Base-by-base conservation (phyloP, 2,113 vertebrate genomes). In the Podarcis raffonei region DNA sequence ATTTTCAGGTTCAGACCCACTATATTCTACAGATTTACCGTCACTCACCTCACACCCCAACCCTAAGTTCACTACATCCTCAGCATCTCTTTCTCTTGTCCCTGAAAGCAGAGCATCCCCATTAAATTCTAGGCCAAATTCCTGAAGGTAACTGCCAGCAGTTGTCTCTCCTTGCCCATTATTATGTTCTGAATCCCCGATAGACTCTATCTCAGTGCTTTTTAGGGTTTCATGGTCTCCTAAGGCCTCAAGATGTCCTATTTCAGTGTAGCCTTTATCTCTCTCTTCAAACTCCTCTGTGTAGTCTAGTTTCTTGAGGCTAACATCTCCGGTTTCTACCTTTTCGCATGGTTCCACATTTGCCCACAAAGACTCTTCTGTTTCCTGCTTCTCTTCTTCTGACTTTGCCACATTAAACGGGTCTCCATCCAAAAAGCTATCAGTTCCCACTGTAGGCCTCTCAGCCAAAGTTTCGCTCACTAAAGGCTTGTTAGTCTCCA, bases 341-440 rank as follows among this genome's bases (percentile, higher is more conserved):
- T 96, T 96, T 96, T 96, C 92, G 95, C 74, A 94, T 84, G 94
- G 87, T 89, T 97, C 92, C 95, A 94, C 92, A 95, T 92, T 93
- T 96, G 90, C 90, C 95, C 96, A 93, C 83, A 94, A 0, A 93
- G 87, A 84, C 72, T 95, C 81, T 87, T 93, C 92, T 92, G 78
- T 32, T 81, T 94, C 92, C 69, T 90, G 92, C 72, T 0, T 90
- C 59, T 94, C 84, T 35, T 95, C 94, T 89, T 94, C 78, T 95
- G 94, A 89, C 84, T 94, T 93, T 93, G 93, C 92, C 88, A 91
- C 75, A 89, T 93, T 94, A 94, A 90, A 91, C 62, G 90, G 59
- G 35, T 79, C 83, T 93, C 95, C 94, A 92, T 91, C 93, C 86
- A 89, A 82, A 22, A 95, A 93, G 78, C 78, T 93, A 94, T 84